A percentile compares a stretch with the other conserved stretches of the same genome.
These are phyloP conservation scores for Drosophila willistoni DNA, from an alignment of 1,140 invertebrate genomes.

Conservation along the genomic window DNA sequence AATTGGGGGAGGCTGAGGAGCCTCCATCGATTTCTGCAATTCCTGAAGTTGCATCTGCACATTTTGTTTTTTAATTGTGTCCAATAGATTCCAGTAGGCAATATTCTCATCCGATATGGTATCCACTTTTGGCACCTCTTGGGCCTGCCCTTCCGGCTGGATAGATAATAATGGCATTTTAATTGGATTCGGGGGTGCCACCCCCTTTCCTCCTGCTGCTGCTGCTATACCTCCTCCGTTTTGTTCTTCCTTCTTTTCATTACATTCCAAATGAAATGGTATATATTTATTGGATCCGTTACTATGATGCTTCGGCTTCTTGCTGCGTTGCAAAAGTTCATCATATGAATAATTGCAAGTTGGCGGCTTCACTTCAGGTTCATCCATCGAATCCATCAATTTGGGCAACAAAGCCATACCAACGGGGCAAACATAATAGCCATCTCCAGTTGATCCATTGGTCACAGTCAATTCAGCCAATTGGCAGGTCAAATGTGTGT, in stretches of 20 bases:
- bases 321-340: not conserved
- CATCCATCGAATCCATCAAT: not conserved
- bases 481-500: constrained; percentile 18
- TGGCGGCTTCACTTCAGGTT: not conserved
- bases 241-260: too few relatives aligned
- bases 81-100: not conserved
- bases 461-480: constrained; percentile 24
- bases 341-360: not conserved
- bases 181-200: too few relatives aligned
- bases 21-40: not conserved
- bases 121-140: too few relatives aligned
- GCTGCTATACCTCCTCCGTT: too few relatives aligned
- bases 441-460: constrained; percentile 40
- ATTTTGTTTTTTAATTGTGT: not conserved
- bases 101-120: not conserved
- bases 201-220: too few relatives aligned
- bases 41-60: not conserved
- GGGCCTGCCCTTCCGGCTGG: too few relatives aligned
- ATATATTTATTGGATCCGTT: not conserved
- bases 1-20: rapidly evolving
- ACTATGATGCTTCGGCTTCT: not conserved
- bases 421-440: constrained; percentile 28
- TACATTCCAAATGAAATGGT: too few relatives aligned
- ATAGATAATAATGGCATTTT: too few relatives aligned
- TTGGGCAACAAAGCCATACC: not conserved